phyloP scores from a whole-genome alignment of 2,888 invertebrate species.

The Dione juno region DNA sequence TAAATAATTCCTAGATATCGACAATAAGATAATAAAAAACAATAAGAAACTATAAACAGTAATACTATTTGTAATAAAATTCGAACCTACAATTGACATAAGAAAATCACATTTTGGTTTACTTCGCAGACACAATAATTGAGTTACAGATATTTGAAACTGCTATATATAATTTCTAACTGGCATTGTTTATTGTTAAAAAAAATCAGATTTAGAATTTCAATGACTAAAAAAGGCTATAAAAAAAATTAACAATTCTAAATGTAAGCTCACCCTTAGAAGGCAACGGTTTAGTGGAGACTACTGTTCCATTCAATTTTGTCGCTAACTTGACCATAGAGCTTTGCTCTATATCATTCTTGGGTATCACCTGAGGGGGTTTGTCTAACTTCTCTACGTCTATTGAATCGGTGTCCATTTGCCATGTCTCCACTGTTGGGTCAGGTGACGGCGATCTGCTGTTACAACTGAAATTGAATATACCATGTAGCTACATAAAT shows the following conservation, averaged over 20 bases:
- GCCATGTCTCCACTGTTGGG: slow-evolving; percentile 56
- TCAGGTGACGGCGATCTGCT: slow-evolving; percentile 72
- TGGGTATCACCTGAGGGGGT: slow-evolving; percentile 37
- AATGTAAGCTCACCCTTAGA: slow-evolving; percentile 60
- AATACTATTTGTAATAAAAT: too few relatives aligned
- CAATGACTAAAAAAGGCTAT: too few relatives aligned
- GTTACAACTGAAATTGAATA: slow-evolving; percentile 52
- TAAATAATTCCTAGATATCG: neutral
- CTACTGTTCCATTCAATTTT: slow-evolving; percentile 68
- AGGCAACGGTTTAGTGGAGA: slow-evolving; percentile 58
- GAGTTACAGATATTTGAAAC: too few relatives aligned
- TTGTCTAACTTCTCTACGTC: slow-evolving; percentile 57
- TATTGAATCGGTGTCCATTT: slow-evolving; percentile 70
- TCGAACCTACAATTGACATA: too few relatives aligned
- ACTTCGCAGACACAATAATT: too few relatives aligned
- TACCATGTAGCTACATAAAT: too few relatives aligned
- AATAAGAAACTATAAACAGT: too few relatives aligned
- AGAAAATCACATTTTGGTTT: too few relatives aligned
- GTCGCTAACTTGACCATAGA: slow-evolving; percentile 58
- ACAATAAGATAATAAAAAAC: too few relatives aligned
- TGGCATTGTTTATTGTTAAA: too few relatives aligned
- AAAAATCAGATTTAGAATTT: too few relatives aligned
- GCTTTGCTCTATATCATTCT: slow-evolving; percentile 46
- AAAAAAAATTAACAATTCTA: neutral
- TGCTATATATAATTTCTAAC: too few relatives aligned